These are phyloP conservation scores for Anthophora plumipes DNA, from an alignment of 2,888 invertebrate genomes.

Conservation along the genomic window DNA sequence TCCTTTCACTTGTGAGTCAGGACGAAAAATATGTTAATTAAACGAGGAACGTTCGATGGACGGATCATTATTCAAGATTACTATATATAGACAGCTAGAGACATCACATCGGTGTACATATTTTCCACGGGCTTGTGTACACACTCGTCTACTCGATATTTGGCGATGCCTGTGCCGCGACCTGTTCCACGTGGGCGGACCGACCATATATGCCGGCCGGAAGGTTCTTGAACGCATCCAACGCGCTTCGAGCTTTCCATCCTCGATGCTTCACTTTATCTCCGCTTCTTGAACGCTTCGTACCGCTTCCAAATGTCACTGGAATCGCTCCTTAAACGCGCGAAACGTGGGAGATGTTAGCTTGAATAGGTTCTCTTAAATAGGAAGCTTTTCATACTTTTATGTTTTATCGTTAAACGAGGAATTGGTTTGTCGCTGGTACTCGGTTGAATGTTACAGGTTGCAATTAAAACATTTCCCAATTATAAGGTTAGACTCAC, in stretches of 20 bases:
- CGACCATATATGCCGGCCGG: slow-evolving; percentile 73
- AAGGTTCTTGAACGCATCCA: slow-evolving; percentile 76
- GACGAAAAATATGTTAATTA: slow-evolving; percentile 74
- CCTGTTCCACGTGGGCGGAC: slow-evolving; percentile 78
- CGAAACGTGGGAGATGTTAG: slow-evolving; percentile 16
- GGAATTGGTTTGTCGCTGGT: background rate
- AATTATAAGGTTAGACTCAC: slow-evolving; percentile 53
- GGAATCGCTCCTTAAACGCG: background rate
- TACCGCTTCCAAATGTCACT: background rate
- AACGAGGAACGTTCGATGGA: slow-evolving; percentile 26
- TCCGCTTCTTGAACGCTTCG: slow-evolving; percentile 11
- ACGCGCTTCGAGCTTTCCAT: slow-evolving; percentile 68
- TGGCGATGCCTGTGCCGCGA: slow-evolving; percentile 78
- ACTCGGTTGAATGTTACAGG: slow-evolving; percentile 12
- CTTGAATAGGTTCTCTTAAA: background rate
- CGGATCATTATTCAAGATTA: slow-evolving; percentile 74
- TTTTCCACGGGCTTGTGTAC: slow-evolving; percentile 58
- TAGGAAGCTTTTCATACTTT: background rate
- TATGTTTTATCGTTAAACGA: background rate
- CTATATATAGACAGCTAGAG: slow-evolving; percentile 78
- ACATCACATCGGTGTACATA: slow-evolving; percentile 60
- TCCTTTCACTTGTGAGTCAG: slow-evolving; percentile 72
- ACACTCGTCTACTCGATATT: slow-evolving; percentile 79
- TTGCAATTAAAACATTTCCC: slow-evolving; percentile 70
- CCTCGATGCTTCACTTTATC: slow-evolving; percentile 52